phyloP scores from a whole-genome alignment of 2,888 invertebrate species.

The Glaucopsyche alexis region DNA sequence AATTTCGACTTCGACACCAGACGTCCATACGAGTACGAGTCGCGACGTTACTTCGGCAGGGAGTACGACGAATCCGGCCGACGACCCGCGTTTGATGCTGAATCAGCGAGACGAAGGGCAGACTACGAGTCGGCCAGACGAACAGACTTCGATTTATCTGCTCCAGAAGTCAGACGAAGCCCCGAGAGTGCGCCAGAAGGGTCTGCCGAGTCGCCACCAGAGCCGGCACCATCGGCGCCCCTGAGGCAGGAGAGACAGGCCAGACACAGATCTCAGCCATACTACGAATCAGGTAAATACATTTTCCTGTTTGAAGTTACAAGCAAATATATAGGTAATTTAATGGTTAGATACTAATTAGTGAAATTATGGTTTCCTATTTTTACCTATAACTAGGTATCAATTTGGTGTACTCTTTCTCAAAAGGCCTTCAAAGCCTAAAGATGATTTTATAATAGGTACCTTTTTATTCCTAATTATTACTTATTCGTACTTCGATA shows the following conservation, averaged over 20 bases:
- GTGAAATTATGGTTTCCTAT: too few species aligned
- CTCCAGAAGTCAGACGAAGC: slow-evolving; percentile 67
- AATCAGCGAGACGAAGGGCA: slow-evolving; percentile 67
- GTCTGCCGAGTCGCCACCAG: slow-evolving; percentile 71
- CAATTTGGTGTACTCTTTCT: too few species aligned
- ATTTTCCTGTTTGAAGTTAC: neutral
- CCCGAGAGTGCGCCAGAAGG: slow-evolving; percentile 74
- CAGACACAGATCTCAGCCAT: slow-evolving; percentile 67
- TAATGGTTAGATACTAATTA: too few species aligned
- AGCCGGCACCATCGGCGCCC: slow-evolving; percentile 74
- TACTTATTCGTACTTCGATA: too few species aligned
- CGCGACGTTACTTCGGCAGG: slow-evolving; percentile 54
- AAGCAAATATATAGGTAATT: neutral
- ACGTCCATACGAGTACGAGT: slow-evolving; percentile 69
- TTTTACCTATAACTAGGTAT: too few species aligned
- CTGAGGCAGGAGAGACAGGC: slow-evolving; percentile 63
- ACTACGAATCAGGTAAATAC: slow-evolving; percentile 73
- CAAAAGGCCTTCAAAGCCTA: too few species aligned
- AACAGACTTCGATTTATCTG: slow-evolving; percentile 72
- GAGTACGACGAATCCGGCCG: slow-evolving; percentile 70
- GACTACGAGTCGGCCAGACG: slow-evolving; percentile 75
- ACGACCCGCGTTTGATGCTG: slow-evolving; percentile 66
- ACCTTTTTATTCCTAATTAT: too few species aligned
- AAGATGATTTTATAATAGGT: too few species aligned
- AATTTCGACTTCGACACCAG: slow-evolving; percentile 71